Conservation (phyloP, 2,797 vertebrate species). For the Macrochelys suwanniensis region DNA sequence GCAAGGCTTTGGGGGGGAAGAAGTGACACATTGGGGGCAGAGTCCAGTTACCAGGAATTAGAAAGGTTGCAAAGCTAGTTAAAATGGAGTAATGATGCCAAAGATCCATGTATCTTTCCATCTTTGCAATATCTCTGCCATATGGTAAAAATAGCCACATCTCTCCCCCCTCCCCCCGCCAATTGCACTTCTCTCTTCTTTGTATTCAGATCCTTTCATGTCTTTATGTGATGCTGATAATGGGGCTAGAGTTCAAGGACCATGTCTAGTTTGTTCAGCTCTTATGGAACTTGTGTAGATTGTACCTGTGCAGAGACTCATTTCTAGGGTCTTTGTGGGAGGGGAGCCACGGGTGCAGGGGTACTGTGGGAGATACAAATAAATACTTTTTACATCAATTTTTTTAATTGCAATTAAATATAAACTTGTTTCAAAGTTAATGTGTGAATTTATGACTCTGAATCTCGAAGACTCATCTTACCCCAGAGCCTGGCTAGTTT, state of each 20-base stretch:
- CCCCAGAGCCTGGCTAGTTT: not conserved
- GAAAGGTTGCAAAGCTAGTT: no score
- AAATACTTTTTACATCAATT: not conserved
- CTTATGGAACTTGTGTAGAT: not conserved
- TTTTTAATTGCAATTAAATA: not conserved
- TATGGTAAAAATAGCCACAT: not conserved
- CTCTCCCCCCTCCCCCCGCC: no score
- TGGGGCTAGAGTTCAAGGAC: not conserved
- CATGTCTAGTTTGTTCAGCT: not conserved
- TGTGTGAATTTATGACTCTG: not conserved
- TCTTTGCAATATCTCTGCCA: not conserved
- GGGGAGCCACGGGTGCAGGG: not conserved
- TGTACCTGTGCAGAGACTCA: not conserved
- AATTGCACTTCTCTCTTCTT: no score
- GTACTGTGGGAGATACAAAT: not conserved
- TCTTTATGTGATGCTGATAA: accelerated
- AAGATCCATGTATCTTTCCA: not conserved
- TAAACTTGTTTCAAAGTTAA: not conserved
- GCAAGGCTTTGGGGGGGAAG: no score
- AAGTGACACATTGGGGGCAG: no score
- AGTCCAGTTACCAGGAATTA: no score
- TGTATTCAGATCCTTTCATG: accelerated
- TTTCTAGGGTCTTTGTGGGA: not conserved
- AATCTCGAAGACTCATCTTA: not conserved
- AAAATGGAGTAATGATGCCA: not conserved